Percentiles rank a stretch among this genome's conserved stretches.
Evolutionary conservation across 2,888 invertebrate genomes (phyloP).

Genomic region (Acanthococcus lagerstroemiae): DNA sequence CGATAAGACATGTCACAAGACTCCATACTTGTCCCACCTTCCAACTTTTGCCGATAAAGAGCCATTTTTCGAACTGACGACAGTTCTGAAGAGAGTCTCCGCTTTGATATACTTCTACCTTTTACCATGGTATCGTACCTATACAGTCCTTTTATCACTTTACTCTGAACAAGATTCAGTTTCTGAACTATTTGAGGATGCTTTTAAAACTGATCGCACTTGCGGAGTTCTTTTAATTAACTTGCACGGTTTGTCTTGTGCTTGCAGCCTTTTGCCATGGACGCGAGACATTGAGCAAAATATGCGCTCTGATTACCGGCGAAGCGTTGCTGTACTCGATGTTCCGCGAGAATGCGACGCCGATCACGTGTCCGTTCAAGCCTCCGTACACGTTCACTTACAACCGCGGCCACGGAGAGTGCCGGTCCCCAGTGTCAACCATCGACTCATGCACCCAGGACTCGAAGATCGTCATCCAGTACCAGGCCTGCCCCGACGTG

Average conservation of each 20-base stretch:
- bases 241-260: slow-evolving; percentile 21
- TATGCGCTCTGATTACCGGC: slow-evolving; percentile 78
- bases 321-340: slow-evolving; percentile 81
- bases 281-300: slow-evolving; percentile 62
- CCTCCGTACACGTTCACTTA: slow-evolving; percentile 90
- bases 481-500: slow-evolving; percentile 88
- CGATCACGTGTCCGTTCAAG: slow-evolving; percentile 78
- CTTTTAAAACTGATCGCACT: too few species aligned
- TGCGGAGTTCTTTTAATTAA: too few species aligned
- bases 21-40: too few species aligned
- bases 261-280: slow-evolving; percentile 61
- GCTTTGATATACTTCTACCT: too few species aligned
- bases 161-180: too few species aligned
- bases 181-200: too few species aligned
- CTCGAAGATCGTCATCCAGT: slow-evolving; percentile 76
- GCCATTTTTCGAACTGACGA: too few species aligned
- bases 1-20: too few species aligned
- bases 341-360: slow-evolving; percentile 76
- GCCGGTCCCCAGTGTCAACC: slow-evolving; percentile 77
- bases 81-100: too few species aligned
- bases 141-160: too few species aligned
- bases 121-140: too few species aligned
- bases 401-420: slow-evolving; percentile 78
- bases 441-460: slow-evolving; percentile 92
- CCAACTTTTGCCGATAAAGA: too few species aligned